A percentile compares a stretch with the other conserved stretches of the same genome.
Conservation (phyloP, 2,797 vertebrate species). For the Agapornis canus region DNA sequence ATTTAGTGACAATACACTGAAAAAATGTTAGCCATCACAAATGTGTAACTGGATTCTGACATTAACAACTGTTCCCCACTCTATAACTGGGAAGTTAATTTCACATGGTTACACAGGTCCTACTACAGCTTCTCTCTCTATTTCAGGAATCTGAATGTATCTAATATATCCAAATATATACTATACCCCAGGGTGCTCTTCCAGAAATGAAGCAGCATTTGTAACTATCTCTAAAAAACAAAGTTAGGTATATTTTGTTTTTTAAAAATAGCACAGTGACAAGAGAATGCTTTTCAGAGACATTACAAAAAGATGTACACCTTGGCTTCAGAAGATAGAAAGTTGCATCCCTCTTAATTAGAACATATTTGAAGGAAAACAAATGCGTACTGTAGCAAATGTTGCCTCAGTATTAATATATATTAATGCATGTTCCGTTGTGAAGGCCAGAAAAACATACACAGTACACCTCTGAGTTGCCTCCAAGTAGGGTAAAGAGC, state of each 20-base stretch:
- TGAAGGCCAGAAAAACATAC: background rate
- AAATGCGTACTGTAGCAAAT: background rate
- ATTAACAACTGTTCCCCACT: background rate
- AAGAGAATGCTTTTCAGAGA: background rate
- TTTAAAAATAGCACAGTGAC: background rate
- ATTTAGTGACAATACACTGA: background rate
- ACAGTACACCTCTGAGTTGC: background rate
- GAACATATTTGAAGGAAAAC: background rate
- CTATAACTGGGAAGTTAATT: background rate
- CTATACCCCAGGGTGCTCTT: background rate
- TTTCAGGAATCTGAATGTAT: constrained; percentile 17
- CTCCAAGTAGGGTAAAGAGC: background rate
- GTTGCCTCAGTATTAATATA: background rate
- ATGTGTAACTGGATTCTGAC: background rate
- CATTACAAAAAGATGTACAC: background rate
- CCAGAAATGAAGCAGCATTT: background rate
- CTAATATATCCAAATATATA: constrained; percentile 32
- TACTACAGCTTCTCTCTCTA: background rate
- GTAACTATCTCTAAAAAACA: background rate
- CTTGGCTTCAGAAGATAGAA: background rate
- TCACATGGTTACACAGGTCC: background rate
- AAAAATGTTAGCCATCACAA: background rate
- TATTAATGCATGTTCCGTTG: background rate
- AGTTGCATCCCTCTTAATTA: background rate
- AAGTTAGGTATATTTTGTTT: background rate